Conservation (phyloP, 2,888 invertebrate species). For the Trileptium ribeirensis region DNA sequence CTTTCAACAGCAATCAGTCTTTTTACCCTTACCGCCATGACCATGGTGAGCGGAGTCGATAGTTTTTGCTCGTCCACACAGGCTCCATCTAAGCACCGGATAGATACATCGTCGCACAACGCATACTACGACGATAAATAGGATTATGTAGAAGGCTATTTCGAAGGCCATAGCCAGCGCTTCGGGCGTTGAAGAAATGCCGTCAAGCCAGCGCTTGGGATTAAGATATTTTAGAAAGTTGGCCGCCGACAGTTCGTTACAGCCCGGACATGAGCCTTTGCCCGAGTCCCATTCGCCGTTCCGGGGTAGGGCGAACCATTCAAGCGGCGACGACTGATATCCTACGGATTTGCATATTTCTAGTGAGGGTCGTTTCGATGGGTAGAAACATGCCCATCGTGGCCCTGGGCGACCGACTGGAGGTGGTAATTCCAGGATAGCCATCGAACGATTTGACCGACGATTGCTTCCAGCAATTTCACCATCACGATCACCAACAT, state of each 20-base stretch:
- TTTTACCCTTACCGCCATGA: too few relatives aligned
- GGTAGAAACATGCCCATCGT: conserved; percentile 43
- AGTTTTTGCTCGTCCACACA: too few relatives aligned
- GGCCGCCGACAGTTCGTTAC: conserved; percentile 43
- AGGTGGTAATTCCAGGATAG: conserved; percentile 24
- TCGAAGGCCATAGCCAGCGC: conserved; percentile 37
- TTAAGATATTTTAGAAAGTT: conserved; percentile 36
- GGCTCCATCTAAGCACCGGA: neutral
- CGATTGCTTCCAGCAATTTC: conserved; percentile 31
- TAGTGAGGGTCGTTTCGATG: conserved; percentile 36
- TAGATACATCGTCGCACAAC: neutral
- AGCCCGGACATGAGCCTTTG: conserved; percentile 38
- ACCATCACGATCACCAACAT: neutral
- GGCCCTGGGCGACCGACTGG: conserved; percentile 32
- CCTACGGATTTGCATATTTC: conserved; percentile 39
- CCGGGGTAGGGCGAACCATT: neutral
- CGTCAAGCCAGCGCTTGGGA: conserved; percentile 41
- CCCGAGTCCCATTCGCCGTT: conserved; percentile 33
- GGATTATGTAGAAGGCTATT: conserved; percentile 31
- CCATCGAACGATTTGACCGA: neutral
- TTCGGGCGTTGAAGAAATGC: conserved; percentile 39
- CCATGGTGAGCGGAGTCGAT: too few relatives aligned
- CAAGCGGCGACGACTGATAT: conserved; percentile 31
- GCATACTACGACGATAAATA: conserved; percentile 22
- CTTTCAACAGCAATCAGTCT: too few relatives aligned